These are phyloP conservation scores for Hemitrygon akajei DNA, from an alignment of 2,797 vertebrate genomes.

Conservation along the genomic window DNA sequence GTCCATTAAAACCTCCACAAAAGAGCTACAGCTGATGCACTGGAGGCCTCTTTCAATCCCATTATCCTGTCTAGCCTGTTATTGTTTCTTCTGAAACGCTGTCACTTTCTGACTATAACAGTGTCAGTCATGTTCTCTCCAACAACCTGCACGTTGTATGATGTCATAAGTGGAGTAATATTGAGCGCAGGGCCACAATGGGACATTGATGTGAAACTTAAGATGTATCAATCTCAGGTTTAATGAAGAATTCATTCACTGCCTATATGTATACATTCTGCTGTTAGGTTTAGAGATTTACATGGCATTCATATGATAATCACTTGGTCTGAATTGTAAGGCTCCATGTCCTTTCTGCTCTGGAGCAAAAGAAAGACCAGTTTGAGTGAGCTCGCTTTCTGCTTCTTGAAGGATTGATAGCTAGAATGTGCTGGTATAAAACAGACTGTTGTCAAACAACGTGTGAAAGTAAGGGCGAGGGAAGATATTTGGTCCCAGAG, in stretches of 20 bases:
- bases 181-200: not conserved
- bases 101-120: constrained; percentile 32
- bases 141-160: constrained; percentile 19
- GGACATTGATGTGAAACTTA: not conserved
- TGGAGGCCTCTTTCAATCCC: constrained; percentile 33
- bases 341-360: not conserved
- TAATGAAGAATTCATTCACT: constrained; percentile 20
- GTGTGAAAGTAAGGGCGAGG: not conserved
- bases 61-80: constrained; percentile 35
- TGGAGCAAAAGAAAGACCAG: not conserved
- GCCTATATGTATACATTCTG: not conserved
- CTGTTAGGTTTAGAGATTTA: not conserved
- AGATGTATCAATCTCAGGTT: constrained; percentile 12
- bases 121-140: constrained; percentile 19
- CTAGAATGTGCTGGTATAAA: not conserved
- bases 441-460: not conserved
- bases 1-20: constrained; percentile 30
- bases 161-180: constrained; percentile 22
- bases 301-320: constrained; percentile 24
- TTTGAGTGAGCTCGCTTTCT: not conserved
- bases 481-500: not conserved
- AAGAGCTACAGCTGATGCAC: constrained; percentile 35
- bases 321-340: not conserved
- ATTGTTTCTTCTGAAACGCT: constrained; percentile 29
- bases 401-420: not conserved